Evolutionary conservation across 2,888 invertebrate genomes (phyloP).

Genomic region (Gerris lacustris): DNA sequence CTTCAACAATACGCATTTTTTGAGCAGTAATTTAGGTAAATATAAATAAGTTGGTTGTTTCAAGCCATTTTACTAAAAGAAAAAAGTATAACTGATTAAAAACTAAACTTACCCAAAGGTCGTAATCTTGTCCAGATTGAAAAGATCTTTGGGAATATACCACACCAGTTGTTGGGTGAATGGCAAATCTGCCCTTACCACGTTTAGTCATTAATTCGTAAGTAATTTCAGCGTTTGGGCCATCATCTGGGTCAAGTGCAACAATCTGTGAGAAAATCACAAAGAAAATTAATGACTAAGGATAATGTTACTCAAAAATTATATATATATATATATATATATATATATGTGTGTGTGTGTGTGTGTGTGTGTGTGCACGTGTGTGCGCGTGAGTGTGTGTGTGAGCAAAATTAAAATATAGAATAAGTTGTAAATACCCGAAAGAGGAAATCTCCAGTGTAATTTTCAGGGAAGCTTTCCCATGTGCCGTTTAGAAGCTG

Average conservation of each 20-base stretch:
- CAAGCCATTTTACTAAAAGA: too few relatives aligned
- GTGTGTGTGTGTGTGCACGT: too few relatives aligned
- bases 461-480: conserved; percentile 47
- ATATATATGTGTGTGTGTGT: too few relatives aligned
- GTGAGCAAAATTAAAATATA: not conserved
- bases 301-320: too few relatives aligned
- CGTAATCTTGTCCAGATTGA: conserved; percentile 53
- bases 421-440: conserved; percentile 41
- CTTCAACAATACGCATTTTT: too few relatives aligned
- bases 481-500: conserved; percentile 48
- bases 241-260: conserved; percentile 71
- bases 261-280: conserved; percentile 46
- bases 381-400: too few relatives aligned
- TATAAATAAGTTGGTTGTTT: too few relatives aligned
- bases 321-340: too few relatives aligned
- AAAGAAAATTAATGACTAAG: too few relatives aligned
- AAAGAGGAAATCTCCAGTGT: conserved; percentile 46
- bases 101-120: conserved; percentile 47
- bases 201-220: conserved; percentile 70
- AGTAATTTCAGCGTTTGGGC: conserved; percentile 66
- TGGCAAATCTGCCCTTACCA: conserved; percentile 66
- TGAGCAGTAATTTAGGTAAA: too few relatives aligned
- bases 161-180: conserved; percentile 68
- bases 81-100: not conserved
- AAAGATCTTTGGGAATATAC: conserved; percentile 63